Base-by-base conservation (phyloP, 2,113 vertebrate genomes). In the Opisthocomus hoazin region DNA sequence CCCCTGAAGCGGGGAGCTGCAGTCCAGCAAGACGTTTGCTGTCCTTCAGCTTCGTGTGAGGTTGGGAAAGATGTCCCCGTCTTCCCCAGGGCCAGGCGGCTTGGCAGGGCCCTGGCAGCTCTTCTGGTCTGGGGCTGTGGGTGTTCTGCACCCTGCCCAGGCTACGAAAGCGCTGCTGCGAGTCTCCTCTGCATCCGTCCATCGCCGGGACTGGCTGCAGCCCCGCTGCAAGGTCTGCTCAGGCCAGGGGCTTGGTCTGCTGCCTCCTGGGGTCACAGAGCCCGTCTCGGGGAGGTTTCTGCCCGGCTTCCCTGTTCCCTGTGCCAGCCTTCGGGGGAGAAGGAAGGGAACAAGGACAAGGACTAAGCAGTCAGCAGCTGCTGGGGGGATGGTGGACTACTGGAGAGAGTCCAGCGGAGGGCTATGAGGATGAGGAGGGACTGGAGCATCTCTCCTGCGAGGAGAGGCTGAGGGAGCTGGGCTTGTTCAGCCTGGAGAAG, bases 21-120 rank as follows among this genome's bases (percentile, higher is more conserved):
- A 4, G 2, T 9, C 5, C 46, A 14, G 12, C 21, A 4, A 5
- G 4, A 6, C 57, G 4, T 66, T 58, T 17, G 43, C 30, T 81
- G 46, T 58, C 14, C 26, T 39, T 26, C 10, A 5, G 37, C 53
- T 88, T 34, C 2, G 2, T 2, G 57, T 1, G 43, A n/a, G 13
- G 5, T 6, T 1, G 11, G 48, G 18, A 56, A 3, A 0, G 0
- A 6, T 3, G 11, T 63, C 32, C 27, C 19, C 0, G 0, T 4
- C 21, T 12, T 12, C 22, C 12, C 12, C 6, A 65, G 66, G 46
- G 51, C 29, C 22, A 19, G 24, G 7, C 1, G 9, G 12, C 15
- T 27, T 6, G 19, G 30, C 24, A 22, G 71, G 64, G 34, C 23
- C 43, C 46, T 56, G 3, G 3, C 3, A 30, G 21, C 45, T 45